A percentile compares a stretch with the other conserved stretches of the same genome.
Evolutionary conservation across 2,888 invertebrate species (phyloP).

Genomic region (Yponomeuta sedellus): DNA sequence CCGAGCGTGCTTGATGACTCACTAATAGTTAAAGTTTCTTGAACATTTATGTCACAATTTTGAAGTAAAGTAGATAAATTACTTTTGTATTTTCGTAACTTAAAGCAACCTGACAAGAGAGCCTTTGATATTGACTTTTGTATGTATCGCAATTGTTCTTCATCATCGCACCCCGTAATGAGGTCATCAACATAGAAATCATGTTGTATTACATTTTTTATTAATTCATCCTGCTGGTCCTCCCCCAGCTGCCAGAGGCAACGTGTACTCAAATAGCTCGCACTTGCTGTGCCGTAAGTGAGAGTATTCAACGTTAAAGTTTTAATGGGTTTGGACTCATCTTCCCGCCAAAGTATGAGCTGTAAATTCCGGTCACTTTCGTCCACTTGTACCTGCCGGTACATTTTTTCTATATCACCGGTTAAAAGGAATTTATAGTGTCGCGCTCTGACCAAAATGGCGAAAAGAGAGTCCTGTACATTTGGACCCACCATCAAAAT

Average conservation of each 20-base stretch:
- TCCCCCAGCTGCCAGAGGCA: not conserved
- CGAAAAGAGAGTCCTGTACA: slow-evolving; percentile 5
- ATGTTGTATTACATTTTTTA: not conserved
- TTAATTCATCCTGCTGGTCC: not conserved
- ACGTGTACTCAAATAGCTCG: not conserved
- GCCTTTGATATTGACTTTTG: too few species aligned
- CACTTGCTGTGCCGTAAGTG: slow-evolving; percentile 8
- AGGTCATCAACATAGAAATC: slow-evolving; percentile 14
- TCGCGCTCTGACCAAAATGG: slow-evolving; percentile 3
- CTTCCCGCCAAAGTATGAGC: slow-evolving; percentile 3
- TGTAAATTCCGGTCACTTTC: not conserved
- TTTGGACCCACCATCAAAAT: slow-evolving; percentile 2
- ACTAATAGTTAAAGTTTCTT: too few species aligned
- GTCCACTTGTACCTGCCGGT: not conserved
- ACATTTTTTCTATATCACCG: slow-evolving; percentile 13
- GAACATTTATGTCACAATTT: too few species aligned
- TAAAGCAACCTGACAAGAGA: too few species aligned
- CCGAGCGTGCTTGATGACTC: too few species aligned
- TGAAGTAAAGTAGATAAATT: too few species aligned
- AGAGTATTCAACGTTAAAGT: slow-evolving; percentile 1
- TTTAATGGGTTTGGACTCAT: not conserved
- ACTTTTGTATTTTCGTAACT: too few species aligned
- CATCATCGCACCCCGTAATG: not conserved
- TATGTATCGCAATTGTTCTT: not conserved
- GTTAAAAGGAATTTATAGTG: slow-evolving; percentile 5